Evolutionary conservation across 2,797 vertebrate genomes (phyloP), one percentile per base, ranked within the genome.

Genomic region (Thunnus albacares): DNA sequence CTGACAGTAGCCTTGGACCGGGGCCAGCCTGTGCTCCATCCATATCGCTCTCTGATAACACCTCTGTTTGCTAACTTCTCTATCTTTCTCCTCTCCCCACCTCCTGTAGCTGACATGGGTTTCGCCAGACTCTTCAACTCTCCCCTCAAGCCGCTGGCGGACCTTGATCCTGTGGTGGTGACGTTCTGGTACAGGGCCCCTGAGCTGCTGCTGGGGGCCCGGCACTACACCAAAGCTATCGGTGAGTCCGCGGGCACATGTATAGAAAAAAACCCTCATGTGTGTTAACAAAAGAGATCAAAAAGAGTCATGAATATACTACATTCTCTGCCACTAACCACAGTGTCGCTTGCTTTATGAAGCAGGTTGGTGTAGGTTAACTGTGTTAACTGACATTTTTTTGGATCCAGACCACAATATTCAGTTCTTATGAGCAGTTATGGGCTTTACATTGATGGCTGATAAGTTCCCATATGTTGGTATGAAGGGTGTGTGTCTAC

Each of bases 121-220:
- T 99, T 99, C 92, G 98, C 98, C 91, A 95, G 98, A 65, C 96
- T 99, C 92, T 99, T 99, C 96, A 99, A 99, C 96, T 99, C 98
- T 94, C 98, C 98, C 91, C 96, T 99, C 90, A 99, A 99, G 96
- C 98, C 98, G 87, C 97, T 99, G 96, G 98, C 98, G 33, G 98
- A 99, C 95, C 96, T 99, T 79, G 98, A 99, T 95, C 98, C 98
- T 45, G 98, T 99, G 94, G 98, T 99, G 86, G 98, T 99, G 90
- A 99, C 98, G 0, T 99, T 99, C 95, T 99, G 98, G 98, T 99
- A 99, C 95, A 95, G 98, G 92, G 98, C 98, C 88, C 98, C 98
- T 72, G 98, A 99, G 90, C 94, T 99, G 75, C 96, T 99, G 84
- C 96, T 99, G 75, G 98, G 98, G 81, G 98, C 98, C 62, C 95